phyloP scores from a whole-genome alignment of 2,113 vertebrate species.

The Myiozetetes cayanensis region DNA sequence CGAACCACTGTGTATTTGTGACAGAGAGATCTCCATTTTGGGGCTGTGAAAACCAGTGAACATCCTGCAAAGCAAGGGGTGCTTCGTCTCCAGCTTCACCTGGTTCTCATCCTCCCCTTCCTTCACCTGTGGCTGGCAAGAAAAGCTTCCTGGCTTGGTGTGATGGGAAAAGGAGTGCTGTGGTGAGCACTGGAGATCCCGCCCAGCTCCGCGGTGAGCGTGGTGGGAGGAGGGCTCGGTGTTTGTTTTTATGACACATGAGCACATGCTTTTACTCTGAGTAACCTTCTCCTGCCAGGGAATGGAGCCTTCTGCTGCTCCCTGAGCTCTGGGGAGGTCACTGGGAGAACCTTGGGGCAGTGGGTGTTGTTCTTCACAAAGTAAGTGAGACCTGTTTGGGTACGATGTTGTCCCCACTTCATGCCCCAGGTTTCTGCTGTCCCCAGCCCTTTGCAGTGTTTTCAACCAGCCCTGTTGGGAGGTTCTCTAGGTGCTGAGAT shows the following conservation, averaged over 20 bases:
- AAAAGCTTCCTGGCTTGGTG: background rate
- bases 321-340: background rate
- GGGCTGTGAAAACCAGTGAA: background rate
- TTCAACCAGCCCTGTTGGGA: background rate
- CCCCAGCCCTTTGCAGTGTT: background rate
- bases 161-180: background rate
- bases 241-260: background rate
- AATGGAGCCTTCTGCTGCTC: background rate
- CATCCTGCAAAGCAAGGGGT: background rate
- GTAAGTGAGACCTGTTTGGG: background rate
- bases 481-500: background rate
- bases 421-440: background rate
- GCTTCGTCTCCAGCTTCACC: background rate
- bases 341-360: fast-evolving
- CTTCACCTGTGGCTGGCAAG: background rate
- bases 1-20: background rate
- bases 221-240: background rate
- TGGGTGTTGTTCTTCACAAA: fast-evolving
- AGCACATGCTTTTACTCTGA: background rate
- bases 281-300: background rate
- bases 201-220: background rate
- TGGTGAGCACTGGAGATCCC: background rate
- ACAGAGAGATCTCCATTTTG: background rate
- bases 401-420: fast-evolving
- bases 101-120: background rate